These are phyloP conservation scores for Acleris sparsana DNA, from an alignment of 2,888 invertebrate genomes.

Conservation along the genomic window DNA sequence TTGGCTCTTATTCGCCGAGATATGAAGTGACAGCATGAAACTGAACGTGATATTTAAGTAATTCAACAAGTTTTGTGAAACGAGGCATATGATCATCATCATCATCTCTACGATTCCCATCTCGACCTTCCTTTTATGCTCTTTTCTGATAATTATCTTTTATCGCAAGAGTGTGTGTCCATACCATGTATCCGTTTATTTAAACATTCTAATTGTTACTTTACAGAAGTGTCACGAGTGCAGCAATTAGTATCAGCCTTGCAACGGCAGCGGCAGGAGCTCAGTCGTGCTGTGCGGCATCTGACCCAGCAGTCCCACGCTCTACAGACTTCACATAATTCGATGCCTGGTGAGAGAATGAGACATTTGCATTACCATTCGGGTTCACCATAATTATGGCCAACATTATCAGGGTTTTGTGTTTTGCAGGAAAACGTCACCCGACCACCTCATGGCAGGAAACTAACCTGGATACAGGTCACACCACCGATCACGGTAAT, in stretches of 20 bases:
- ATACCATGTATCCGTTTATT: no score
- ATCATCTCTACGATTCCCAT: no score
- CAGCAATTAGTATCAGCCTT: slow-evolving; percentile 93
- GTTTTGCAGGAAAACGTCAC: slow-evolving; percentile 66
- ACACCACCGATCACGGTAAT: slow-evolving; percentile 88
- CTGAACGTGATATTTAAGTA: no score
- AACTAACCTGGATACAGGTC: slow-evolving; percentile 94
- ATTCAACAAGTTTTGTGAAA: no score
- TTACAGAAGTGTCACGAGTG: slow-evolving; percentile 89
- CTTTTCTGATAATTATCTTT: no score
- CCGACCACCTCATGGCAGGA: slow-evolving; percentile 92
- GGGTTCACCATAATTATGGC: no score
- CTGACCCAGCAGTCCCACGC: slow-evolving; percentile 92
- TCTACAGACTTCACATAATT: slow-evolving; percentile 74
- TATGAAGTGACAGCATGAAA: no score
- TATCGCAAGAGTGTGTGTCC: no score
- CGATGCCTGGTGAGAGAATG: slow-evolving; percentile 61
- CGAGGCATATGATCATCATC: no score
- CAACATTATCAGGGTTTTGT: background rate
- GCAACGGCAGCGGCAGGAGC: slow-evolving; percentile 92
- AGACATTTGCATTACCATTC: no score
- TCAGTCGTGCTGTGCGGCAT: slow-evolving; percentile 93
- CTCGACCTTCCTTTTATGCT: no score
- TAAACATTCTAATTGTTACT: background rate
- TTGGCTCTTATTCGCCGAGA: no score